Evolutionary conservation across 2,113 vertebrate genomes (phyloP), one percentile per base, ranked within the genome.

Genomic region (Junco hyemalis): DNA sequence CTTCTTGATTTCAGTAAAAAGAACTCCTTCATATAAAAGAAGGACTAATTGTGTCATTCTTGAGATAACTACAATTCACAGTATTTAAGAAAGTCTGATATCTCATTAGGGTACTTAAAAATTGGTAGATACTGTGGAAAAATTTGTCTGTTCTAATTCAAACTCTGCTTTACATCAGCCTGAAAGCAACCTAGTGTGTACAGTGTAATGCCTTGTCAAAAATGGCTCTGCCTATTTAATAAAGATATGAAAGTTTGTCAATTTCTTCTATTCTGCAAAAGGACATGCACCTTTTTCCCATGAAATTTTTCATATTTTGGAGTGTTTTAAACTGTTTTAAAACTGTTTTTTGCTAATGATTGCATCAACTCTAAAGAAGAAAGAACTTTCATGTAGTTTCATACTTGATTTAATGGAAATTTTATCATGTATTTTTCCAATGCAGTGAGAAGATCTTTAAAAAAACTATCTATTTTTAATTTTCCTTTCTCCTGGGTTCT

Each of bases 391-490:
- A 85, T 69, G 20, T 18, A 71, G 66, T 92, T 92, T 85, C 91
- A 24, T 60, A 73, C 28, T 90, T 68, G 44, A 90, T 82, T 94
- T 80, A 91, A 90, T 82, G 63, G 63, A 77, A 84, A 77, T 73
- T 79, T 90, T 68, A 70, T 66, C 22, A 35, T 77, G 15, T 24
- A 72, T 64, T 45, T 92, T 76, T 70, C 33, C 38, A 79, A 40
- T 68, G 33, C 42, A 74, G 42, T 61, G 47, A 86, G 92, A 88
- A 61, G 31, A 8, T 81, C 59, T 95, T 91, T 63, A 33, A 80
- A 92, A 59, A 51, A 96, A 33, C 4, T 14, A 63, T 35, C 63
- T 94, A 77, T 87, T 96, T 97, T 93, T 80, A 92, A 38, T 87
- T 93, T 29, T 92, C 11, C 24, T 83, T 88, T 92, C 35, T n/a